Percentiles rank a stretch among this genome's conserved stretches.
Evolutionary conservation across 2,797 vertebrate genomes (phyloP).

Genomic region (Chaetophractus vellerosus): DNA sequence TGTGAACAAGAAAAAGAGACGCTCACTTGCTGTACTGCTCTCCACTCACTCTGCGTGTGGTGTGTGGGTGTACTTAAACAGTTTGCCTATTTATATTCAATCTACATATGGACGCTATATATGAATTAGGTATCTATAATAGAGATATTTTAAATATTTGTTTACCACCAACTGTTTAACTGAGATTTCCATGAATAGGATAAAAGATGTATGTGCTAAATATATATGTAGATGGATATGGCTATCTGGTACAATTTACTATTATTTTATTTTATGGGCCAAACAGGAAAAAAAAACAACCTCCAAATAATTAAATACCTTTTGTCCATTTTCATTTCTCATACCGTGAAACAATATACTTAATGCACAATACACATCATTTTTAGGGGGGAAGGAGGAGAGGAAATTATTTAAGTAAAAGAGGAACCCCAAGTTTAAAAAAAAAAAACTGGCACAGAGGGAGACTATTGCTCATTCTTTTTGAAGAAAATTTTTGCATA

Average conservation of each 20-base stretch:
- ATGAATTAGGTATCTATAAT: slow-evolving; percentile 84
- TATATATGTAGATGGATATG: slow-evolving; percentile 51
- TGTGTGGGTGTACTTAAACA: slow-evolving; percentile 74
- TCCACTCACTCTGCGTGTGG: slow-evolving; percentile 33
- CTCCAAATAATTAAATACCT: slow-evolving; percentile 62
- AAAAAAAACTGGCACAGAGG: slow-evolving; percentile 82
- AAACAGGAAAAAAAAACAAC: slow-evolving; percentile 7
- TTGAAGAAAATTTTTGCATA: slow-evolving; percentile 89
- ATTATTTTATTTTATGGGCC: slow-evolving; percentile 71
- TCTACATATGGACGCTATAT: slow-evolving; percentile 78
- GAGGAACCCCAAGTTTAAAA: slow-evolving; percentile 62
- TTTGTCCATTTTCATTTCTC: slow-evolving; percentile 69
- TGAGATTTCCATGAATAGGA: slow-evolving; percentile 80
- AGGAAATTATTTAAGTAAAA: slow-evolving; percentile 82
- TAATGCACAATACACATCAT: slow-evolving; percentile 85
- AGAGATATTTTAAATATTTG: slow-evolving; percentile 83
- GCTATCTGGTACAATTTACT: slow-evolving; percentile 69
- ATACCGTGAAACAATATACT: slow-evolving; percentile 83
- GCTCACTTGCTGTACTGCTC: background rate
- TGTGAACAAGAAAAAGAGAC: background rate
- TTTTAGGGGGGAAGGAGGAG: slow-evolving; percentile 79
- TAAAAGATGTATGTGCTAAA: slow-evolving; percentile 76
- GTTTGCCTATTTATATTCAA: slow-evolving; percentile 79
- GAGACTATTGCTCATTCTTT: slow-evolving; percentile 85
- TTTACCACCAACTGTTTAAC: slow-evolving; percentile 83